Conservation (phyloP, 1,140 invertebrate species). For the Aleiodes sp. region DNA sequence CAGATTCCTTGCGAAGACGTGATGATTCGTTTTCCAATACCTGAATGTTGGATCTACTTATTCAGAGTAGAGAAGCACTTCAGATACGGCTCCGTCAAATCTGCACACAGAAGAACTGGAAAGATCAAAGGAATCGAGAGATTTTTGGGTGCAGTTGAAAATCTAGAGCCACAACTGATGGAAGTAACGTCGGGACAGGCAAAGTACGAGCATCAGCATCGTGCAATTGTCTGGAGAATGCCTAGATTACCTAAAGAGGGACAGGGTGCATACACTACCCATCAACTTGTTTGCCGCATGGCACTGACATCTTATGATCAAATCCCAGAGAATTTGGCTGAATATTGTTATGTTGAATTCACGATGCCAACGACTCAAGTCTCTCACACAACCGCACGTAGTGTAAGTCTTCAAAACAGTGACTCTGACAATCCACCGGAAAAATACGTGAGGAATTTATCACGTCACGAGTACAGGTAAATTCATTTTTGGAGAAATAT, state of each 20-base stretch:
- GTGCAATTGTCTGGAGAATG: constrained; percentile 98
- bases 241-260: constrained; percentile 95
- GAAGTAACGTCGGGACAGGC: constrained; percentile 98
- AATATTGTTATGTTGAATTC: constrained; percentile 93
- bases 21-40: constrained; percentile 95
- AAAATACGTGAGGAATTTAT: constrained; percentile 97
- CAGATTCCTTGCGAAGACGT: constrained; percentile 98
- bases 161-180: constrained; percentile 91
- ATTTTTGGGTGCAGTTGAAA: constrained; percentile 91
- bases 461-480: constrained; percentile 95
- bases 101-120: constrained; percentile 90
- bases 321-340: constrained; percentile 91
- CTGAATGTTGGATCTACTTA: constrained; percentile 99
- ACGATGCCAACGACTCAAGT: constrained; percentile 99
- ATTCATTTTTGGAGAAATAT: constrained; percentile 39
- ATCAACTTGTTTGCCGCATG: constrained; percentile 92
- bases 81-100: constrained; percentile 98
- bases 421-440: constrained; percentile 95
- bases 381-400: constrained; percentile 95
- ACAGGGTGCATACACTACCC: constrained; percentile 96
- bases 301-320: constrained; percentile 96
- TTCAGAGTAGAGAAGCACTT: constrained; percentile 99
- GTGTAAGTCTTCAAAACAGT: constrained; percentile 89
- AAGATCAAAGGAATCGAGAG: constrained; percentile 95
- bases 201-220: constrained; percentile 99